Evolutionary conservation across 2,888 invertebrate genomes (phyloP).

Genomic region (Adela reaumurella): DNA sequence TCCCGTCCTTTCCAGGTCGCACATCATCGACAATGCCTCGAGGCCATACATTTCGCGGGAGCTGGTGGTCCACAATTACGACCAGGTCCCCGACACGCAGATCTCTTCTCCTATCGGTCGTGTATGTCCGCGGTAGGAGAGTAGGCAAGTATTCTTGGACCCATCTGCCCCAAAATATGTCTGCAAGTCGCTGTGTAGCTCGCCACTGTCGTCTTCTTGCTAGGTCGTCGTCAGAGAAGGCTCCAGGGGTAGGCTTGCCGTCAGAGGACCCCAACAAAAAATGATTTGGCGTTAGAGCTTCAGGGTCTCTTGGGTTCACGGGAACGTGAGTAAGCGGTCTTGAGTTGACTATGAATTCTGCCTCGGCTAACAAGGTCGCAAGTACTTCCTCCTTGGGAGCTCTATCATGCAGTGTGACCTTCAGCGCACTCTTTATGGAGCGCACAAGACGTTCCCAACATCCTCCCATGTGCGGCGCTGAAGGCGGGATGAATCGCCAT

Average conservation of each 20-base stretch:
- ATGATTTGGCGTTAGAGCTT: conserved; percentile 17
- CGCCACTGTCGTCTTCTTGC: conserved; percentile 3
- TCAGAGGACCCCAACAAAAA: conserved; percentile 11
- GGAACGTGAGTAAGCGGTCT: neutral
- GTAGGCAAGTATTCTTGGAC: conserved; percentile 15
- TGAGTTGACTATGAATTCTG: conserved; percentile 10
- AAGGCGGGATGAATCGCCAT: conserved; percentile 3
- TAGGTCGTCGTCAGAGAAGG: conserved; percentile 7
- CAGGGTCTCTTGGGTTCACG: conserved; percentile 9
- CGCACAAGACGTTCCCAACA: neutral
- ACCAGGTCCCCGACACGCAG: neutral
- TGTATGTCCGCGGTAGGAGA: conserved; percentile 1
- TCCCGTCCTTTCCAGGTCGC: neutral
- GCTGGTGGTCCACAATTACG: neutral
- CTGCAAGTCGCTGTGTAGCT: neutral
- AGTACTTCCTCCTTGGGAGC: conserved; percentile 9
- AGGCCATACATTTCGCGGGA: neutral
- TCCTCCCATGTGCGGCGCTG: neutral
- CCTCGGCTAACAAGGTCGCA: conserved; percentile 9
- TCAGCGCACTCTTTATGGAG: neutral
- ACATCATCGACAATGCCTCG: neutral
- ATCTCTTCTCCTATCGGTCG: neutral
- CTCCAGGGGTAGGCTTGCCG: conserved; percentile 5
- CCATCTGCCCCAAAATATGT: conserved; percentile 16
- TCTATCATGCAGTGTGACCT: neutral